Conservation (phyloP, 64 coral and sea anemone genomes). For the Porites australiensis region DNA sequence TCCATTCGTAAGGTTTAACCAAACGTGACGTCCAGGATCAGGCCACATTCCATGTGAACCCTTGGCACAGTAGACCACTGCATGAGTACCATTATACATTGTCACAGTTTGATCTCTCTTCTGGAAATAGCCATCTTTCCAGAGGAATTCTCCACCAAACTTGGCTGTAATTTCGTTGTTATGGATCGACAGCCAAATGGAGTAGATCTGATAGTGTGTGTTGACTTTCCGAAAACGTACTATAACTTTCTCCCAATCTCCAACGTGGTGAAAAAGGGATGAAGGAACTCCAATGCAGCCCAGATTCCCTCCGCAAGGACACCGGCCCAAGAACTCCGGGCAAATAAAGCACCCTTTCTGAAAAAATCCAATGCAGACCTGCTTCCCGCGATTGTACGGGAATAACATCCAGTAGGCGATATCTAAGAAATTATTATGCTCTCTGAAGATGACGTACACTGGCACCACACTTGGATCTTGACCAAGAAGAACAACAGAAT, state of each 20-base stretch:
- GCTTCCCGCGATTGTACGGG: slow-evolving; percentile 44
- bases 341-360: background rate
- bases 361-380: slow-evolving; percentile 9
- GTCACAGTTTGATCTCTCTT: background rate
- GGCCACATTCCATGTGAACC: slow-evolving; percentile 40
- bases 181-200: background rate
- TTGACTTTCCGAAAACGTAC: background rate
- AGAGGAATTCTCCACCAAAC: background rate
- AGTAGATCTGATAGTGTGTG: background rate
- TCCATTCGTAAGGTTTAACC: background rate
- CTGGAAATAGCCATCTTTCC: background rate
- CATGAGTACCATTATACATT: background rate
- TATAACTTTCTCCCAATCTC: too few species aligned
- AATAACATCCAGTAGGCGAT: slow-evolving; percentile 50
- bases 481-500: background rate
- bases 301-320: too few species aligned
- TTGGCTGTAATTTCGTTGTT: background rate
- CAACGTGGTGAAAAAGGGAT: too few species aligned
- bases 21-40: background rate
- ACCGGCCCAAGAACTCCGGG: background rate
- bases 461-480: background rate
- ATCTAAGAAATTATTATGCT: background rate
- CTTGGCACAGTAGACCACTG: background rate
- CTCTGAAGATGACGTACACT: background rate
- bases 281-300: too few species aligned